Evolutionary conservation across 2,113 vertebrate species (phyloP), one percentile per base, ranked within the genome.

Genomic region (Brienomyrus longianalis): DNA sequence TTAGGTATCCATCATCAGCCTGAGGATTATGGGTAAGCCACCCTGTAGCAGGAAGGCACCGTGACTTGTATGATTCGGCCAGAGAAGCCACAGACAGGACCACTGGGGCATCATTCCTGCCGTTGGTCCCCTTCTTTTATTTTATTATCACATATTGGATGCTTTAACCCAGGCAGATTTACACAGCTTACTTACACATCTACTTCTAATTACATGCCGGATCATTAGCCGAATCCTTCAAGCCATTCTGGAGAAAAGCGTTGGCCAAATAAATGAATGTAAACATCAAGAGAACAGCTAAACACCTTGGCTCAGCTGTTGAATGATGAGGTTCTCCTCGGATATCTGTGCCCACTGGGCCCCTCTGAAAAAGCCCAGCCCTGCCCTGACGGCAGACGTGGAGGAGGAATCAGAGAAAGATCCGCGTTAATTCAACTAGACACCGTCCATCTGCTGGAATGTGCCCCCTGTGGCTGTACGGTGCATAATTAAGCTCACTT

Each of bases 401-500:
- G 87, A 87, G 51, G 17, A 51, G 43, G n/a, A n/a, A 48, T 83
- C 62, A 50, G 13, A 39, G 13, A 6, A 1, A 13, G 90, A 90
- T 88, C 89, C 52, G 88, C 88, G 66, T 89, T 89, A 91, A 92
- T 83, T 83, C 90, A 89, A 56, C 70, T 66, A 89, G 90, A 90
- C 83, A 90, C 11, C 39, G 85, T 91, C 91, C 86, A 92, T 92
- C 90, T 92, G 88, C 51, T 86, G 56, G 39, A 74, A 59, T 91
- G 70, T 43, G 59, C 23, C 35, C 62, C 66, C 89, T 52, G 87
- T 83, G 88, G 89, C 86, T 62, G 74, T 90, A 80, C 59, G 31
- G 83, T 86, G 86, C 85, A 89, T 90, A 90, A 90, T 93, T 90
- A 93, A 91, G 66, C 9, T 52, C 90, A 91, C 52, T 52, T 39